Evolutionary conservation across 2,797 vertebrate species (phyloP).

Genomic region (Phataginus tricuspis): DNA sequence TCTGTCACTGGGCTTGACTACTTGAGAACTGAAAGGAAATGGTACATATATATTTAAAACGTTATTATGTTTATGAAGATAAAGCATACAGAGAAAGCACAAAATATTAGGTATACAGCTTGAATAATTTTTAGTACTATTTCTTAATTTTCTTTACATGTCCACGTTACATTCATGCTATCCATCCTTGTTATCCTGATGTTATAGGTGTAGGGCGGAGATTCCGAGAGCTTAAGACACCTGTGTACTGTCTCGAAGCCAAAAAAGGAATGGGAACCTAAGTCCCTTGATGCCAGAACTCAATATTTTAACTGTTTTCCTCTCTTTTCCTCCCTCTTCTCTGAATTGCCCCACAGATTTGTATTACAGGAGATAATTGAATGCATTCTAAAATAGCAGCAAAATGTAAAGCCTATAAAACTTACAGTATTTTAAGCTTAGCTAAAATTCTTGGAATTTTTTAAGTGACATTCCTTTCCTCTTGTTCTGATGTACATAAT

Average conservation of each 20-base stretch:
- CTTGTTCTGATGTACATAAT: not conserved
- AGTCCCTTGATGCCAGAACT: not conserved
- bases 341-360: not conserved
- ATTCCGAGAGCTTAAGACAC: not conserved
- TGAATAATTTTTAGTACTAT: not conserved
- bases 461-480: conserved; percentile 4
- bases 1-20: not conserved
- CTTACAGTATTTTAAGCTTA: not conserved
- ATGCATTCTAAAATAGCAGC: conserved; percentile 6
- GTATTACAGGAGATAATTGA: not conserved
- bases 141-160: not conserved
- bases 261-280: not conserved
- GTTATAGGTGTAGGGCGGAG: too few relatives aligned
- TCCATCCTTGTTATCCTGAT: not conserved
- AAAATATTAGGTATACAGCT: not conserved
- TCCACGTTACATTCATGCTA: not conserved
- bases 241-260: not conserved
- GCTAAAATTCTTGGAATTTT: conserved; percentile 26
- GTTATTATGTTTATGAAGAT: not conserved
- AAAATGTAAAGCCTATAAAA: not conserved
- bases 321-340: not conserved
- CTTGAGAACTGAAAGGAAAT: not conserved
- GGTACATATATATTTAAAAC: not conserved
- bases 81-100: not conserved
- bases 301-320: not conserved